A percentile compares a stretch with the other conserved stretches of the same genome.
Conservation (phyloP, 2,888 invertebrate species). For the Dryococelus australis region DNA sequence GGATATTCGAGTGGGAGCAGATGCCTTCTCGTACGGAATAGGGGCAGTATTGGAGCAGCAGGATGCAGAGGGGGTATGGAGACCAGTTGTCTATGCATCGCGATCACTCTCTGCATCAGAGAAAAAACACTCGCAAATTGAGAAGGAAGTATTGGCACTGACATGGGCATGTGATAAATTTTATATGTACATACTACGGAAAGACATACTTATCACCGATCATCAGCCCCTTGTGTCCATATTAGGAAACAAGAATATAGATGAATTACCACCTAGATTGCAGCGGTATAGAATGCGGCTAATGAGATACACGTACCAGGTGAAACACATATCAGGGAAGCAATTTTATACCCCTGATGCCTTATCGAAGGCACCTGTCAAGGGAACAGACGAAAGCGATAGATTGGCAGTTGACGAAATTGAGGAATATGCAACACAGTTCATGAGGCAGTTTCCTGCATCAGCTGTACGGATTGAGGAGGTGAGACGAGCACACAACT, state of each 20-base stretch:
- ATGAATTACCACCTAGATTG: not conserved
- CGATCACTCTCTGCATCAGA: no score
- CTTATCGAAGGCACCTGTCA: no score
- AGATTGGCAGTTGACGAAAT: no score
- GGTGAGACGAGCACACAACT: not conserved
- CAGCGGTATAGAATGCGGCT: not conserved
- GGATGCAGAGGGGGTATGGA: no score
- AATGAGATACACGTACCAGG: not conserved
- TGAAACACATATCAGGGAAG: not conserved
- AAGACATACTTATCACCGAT: no score
- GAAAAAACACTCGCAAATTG: not conserved
- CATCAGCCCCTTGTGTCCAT: not conserved
- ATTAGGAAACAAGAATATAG: not conserved
- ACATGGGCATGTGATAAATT: not conserved
- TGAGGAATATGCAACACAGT: not conserved
- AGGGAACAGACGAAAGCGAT: no score
- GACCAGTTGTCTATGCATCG: no score
- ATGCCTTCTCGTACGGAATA: no score
- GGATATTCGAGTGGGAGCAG: no score
- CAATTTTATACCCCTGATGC: not conserved
- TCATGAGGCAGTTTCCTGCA: not conserved
- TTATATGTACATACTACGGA: not conserved
- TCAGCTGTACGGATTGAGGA: not conserved
- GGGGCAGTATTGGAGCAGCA: no score
- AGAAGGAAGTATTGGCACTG: not conserved